Evolutionary conservation across 2,888 invertebrate species (phyloP).

Genomic region (Cybosia mesomella): DNA sequence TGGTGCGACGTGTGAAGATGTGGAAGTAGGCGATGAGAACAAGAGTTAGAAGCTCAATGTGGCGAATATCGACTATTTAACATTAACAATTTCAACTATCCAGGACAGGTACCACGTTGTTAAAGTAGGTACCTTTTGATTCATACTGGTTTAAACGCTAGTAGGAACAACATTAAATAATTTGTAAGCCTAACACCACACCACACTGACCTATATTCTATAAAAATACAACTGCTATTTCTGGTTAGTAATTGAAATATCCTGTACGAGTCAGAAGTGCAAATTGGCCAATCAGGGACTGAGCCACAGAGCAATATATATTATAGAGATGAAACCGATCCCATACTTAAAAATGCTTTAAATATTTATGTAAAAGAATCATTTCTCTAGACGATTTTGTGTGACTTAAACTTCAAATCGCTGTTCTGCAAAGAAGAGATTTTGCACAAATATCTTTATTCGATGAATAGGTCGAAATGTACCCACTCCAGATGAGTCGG

Average conservation of each 20-base stretch:
- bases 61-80: too few species aligned
- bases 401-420: too few species aligned
- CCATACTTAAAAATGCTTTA: too few species aligned
- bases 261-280: constrained; percentile 35
- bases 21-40: too few species aligned
- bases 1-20: too few species aligned
- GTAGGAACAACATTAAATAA: background rate
- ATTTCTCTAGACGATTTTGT: too few species aligned
- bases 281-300: constrained; percentile 22
- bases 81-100: too few species aligned
- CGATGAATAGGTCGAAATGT: too few species aligned
- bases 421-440: too few species aligned
- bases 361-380: too few species aligned
- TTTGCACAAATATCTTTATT: too few species aligned
- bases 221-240: constrained; percentile 42
- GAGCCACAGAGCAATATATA: background rate
- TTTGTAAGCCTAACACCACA: background rate
- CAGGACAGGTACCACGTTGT: background rate
- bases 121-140: background rate
- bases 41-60: too few species aligned
- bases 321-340: background rate
- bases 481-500: background rate
- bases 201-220: constrained; percentile 38
- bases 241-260: constrained; percentile 47
- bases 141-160: background rate